Conservation (phyloP, 2,797 vertebrate species). For the Poecilia picta region DNA sequence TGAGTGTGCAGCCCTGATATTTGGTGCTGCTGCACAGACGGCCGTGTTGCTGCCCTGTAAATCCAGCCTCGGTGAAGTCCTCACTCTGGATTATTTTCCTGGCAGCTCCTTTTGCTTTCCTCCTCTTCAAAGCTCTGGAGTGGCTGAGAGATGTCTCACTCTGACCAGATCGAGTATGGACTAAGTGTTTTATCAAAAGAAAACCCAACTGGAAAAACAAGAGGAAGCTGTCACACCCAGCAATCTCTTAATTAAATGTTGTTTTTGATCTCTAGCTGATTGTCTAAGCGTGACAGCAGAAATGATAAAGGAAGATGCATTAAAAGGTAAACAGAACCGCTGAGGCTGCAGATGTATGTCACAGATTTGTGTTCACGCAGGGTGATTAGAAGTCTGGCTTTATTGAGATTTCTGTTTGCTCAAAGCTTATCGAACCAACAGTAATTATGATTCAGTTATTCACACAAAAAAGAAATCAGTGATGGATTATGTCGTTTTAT, state of each 20-base stretch:
- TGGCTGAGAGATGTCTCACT: background rate
- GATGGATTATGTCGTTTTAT: background rate
- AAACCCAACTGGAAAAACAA: background rate
- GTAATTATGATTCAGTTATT: background rate
- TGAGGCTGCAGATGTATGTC: background rate
- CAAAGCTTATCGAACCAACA: background rate
- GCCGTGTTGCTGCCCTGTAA: background rate
- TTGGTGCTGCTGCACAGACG: background rate
- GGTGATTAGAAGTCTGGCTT: background rate
- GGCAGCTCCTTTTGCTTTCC: background rate
- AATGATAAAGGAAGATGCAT: background rate
- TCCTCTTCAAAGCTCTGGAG: background rate
- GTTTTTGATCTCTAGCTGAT: background rate
- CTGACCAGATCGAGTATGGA: background rate
- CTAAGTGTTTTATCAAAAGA: background rate
- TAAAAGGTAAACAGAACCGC: background rate
- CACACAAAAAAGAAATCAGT: background rate
- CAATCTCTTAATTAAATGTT: background rate
- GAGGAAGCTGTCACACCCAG: background rate
- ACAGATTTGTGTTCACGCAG: background rate
- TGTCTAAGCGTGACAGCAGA: background rate
- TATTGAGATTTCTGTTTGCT: background rate
- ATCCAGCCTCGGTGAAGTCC: background rate
- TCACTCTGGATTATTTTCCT: conserved; percentile 6
- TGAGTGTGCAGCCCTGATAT: conserved; percentile 1